These are phyloP conservation scores for Paedocypris micromegethes DNA, from an alignment of 2,797 vertebrate species.

Conservation along the genomic window DNA sequence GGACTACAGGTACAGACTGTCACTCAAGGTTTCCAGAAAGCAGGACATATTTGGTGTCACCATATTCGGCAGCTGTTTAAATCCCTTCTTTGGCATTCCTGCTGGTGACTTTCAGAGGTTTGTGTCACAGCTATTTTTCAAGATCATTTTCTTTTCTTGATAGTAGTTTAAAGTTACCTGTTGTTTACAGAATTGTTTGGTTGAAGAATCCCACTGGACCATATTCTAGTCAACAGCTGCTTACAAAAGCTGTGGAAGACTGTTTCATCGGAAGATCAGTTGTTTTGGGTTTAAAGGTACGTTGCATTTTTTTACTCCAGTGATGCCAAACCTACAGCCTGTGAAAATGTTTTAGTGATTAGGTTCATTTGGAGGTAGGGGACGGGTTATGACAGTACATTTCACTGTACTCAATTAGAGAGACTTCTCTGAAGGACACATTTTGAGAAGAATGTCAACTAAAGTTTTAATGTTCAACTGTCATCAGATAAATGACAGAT, in stretches of 20 bases:
- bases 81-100: constrained; percentile 80
- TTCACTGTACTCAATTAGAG: too few species aligned
- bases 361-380: too few species aligned
- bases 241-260: constrained; percentile 77
- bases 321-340: too few species aligned
- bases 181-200: constrained; percentile 59
- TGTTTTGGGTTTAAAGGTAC: constrained; percentile 89
- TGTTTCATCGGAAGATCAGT: constrained; percentile 87
- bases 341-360: too few species aligned
- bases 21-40: constrained; percentile 72
- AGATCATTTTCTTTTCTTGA: neutral
- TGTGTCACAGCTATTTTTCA: neutral
- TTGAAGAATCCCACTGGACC: constrained; percentile 53
- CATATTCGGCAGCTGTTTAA: constrained; percentile 85
- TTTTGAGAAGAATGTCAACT: too few species aligned
- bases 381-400: too few species aligned
- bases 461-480: too few species aligned
- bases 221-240: constrained; percentile 52
- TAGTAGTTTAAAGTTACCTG: constrained; percentile 15
- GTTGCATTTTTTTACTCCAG: neutral
- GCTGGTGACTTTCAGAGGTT: constrained; percentile 81
- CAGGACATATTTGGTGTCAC: constrained; percentile 75
- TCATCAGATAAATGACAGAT: too few species aligned
- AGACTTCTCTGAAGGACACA: too few species aligned
- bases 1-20: constrained; percentile 81